Conservation (phyloP, 2,888 invertebrate genomes). For the Notocelia uddmanniana region DNA sequence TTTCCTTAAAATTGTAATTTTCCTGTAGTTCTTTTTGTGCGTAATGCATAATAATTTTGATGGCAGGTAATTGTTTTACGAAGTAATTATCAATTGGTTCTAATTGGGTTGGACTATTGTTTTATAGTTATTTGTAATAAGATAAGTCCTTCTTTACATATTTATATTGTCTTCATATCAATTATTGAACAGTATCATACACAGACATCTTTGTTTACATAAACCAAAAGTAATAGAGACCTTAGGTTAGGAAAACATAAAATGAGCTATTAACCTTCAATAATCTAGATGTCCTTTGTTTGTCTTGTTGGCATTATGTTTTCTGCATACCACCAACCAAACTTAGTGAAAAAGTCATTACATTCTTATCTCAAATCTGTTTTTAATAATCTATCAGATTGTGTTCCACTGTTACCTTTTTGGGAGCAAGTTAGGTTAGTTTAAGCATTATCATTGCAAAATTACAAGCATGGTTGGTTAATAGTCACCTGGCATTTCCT, state of each 20-base stretch:
- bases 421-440: too few species aligned
- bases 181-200: neutral
- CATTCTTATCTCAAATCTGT: neutral
- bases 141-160: slow-evolving; percentile 1
- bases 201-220: slow-evolving; percentile 8
- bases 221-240: neutral
- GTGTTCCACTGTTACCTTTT: neutral
- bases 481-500: too few species aligned
- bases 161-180: neutral
- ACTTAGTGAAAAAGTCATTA: neutral
- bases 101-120: neutral
- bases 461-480: too few species aligned
- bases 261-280: neutral
- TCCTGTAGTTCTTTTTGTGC: neutral
- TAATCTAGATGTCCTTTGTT: neutral
- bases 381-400: neutral
- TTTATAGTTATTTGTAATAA: neutral
- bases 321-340: neutral
- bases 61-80: slow-evolving; percentile 7
- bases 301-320: slow-evolving; percentile 2
- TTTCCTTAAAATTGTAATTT: neutral
- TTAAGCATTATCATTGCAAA: too few species aligned
- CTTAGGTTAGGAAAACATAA: neutral
- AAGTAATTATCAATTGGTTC: neutral
- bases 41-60: slow-evolving; percentile 1